A percentile compares a stretch with the other conserved stretches of the same genome.
Evolutionary conservation across 2,888 invertebrate genomes (phyloP).

Genomic region (Caenorhabditis sp.): DNA sequence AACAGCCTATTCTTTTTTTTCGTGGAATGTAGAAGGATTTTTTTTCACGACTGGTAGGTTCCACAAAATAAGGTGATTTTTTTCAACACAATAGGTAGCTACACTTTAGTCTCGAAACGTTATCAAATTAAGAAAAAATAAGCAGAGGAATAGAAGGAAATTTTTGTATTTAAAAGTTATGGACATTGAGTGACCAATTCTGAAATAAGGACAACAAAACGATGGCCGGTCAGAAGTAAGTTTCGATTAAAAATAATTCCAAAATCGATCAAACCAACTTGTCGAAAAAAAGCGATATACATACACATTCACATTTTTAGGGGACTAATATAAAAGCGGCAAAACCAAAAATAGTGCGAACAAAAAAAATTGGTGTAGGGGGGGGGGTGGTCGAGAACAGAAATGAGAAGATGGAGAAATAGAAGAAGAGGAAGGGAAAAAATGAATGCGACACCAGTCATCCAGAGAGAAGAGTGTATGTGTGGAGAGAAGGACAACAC

Average conservation of each 20-base stretch:
- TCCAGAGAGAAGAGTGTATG: neutral
- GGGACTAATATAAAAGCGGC: neutral
- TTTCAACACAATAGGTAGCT: no score
- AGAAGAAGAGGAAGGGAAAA: neutral
- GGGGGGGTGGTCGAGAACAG: neutral
- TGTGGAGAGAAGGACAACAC: neutral
- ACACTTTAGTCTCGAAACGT: no score
- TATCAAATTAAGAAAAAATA: no score
- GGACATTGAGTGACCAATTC: no score
- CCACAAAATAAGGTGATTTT: no score
- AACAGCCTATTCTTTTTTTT: no score
- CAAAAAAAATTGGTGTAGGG: neutral
- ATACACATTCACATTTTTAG: neutral
- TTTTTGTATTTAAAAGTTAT: no score
- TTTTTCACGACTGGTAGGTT: no score
- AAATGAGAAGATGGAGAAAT: neutral
- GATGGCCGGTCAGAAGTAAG: no score
- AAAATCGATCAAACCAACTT: neutral
- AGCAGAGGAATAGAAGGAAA: no score
- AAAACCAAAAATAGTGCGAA: neutral
- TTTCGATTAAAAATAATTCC: neutral
- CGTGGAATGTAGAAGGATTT: no score
- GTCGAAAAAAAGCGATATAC: neutral
- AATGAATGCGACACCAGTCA: constrained; percentile 1
- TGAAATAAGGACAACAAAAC: no score